phyloP scores from a whole-genome alignment of 2,797 vertebrate genomes.

The Acanthis flammea region DNA sequence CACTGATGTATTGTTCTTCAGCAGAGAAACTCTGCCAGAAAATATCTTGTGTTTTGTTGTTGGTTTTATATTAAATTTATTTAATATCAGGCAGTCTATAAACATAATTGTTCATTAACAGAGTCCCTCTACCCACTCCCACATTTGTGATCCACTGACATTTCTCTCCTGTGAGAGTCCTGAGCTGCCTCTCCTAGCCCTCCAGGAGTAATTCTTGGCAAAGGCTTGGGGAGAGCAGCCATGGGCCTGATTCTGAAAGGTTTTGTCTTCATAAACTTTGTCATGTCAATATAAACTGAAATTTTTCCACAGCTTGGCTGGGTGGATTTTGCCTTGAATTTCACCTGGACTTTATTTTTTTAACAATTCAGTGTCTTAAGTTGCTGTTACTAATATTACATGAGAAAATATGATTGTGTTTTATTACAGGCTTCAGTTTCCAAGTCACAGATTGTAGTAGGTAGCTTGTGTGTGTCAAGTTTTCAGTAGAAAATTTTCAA shows the following conservation, averaged over 20 bases:
- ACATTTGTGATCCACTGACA: not conserved
- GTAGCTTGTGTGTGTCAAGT: not conserved
- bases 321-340: not conserved
- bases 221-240: not conserved
- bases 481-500: not conserved
- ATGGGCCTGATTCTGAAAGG: not conserved
- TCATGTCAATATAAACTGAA: not conserved
- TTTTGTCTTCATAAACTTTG: not conserved
- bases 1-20: fast-evolving
- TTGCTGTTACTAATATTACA: not conserved
- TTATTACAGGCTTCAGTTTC: not conserved
- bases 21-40: not conserved
- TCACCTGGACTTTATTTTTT: not conserved
- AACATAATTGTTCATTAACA: not conserved
- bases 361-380: not conserved
- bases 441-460: not conserved
- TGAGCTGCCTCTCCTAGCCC: not conserved
- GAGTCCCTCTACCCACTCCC: not conserved
- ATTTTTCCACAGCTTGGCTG: not conserved
- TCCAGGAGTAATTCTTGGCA: not conserved
- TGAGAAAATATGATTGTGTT: not conserved
- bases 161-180: not conserved
- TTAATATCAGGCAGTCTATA: not conserved
- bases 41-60: not conserved
- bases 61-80: no score